Base-by-base conservation (phyloP, 1,140 invertebrate genomes). In the Grapholita molesta region DNA sequence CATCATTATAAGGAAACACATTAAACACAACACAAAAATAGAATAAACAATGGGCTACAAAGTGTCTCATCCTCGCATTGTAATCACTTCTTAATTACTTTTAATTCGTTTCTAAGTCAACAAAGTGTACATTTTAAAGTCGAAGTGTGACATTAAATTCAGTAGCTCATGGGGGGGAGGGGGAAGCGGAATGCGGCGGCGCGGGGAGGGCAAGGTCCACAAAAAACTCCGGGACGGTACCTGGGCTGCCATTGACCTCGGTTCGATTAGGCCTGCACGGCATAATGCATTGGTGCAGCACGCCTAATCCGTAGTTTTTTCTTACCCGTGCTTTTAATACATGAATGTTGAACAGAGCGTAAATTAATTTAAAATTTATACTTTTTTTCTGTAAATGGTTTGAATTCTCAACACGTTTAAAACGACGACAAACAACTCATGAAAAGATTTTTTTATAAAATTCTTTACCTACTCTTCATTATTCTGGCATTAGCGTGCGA, bases 171-270 rank as follows among this genome's bases (percentile, higher is more conserved):
- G 64, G 53, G 70, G 80, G 78, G 67, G 76, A 73, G 68, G 70
- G 38, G 67, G 75, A n/a, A n/a, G 69, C 74, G 79, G 81, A 82
- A 83, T 82, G 83, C 80, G 76, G 70, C 71, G 67, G 70, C 18
- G 64, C 55, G 66, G 64, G 11, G 35, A 35, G 53, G 72, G 67
- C 48, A 69, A 52, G 74, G 69, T 28, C 65, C 70, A 83, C 78
- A 85, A 90, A 89, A 88, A 88, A 85, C 74, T 75, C 74, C 70
- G 72, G 71, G 75, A 78, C 78, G 74, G 74, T 87, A 87, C 85
- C 85, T 88, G 88, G 73, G 76, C 84, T 84, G 88, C 82, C 88
- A 82, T 86, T 90, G 88, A 90, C 86, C 86, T 78, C 74, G 68
- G 77, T 67, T 69, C 76, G 82, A 83, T 83, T 85, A 84, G 82